Conservation (phyloP, 2,797 vertebrate genomes). For the Salmo trutta region DNA sequence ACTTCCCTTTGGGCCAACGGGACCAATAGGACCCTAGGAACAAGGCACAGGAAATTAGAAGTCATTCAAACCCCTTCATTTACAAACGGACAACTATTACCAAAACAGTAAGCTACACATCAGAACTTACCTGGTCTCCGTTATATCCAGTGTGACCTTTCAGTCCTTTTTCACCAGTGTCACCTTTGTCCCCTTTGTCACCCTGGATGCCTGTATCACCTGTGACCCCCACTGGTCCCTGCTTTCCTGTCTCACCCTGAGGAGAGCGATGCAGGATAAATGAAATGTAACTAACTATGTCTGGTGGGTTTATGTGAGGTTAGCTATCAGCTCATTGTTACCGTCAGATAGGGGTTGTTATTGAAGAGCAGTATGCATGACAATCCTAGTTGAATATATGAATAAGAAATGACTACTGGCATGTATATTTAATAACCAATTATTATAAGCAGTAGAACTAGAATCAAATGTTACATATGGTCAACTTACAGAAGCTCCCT, state of each 20-base stretch:
- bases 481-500: slow-evolving; percentile 72
- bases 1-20: slow-evolving; percentile 72
- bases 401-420: neutral
- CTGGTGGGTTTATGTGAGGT: neutral
- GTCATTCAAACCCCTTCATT: neutral
- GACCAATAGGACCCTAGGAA: slow-evolving; percentile 67
- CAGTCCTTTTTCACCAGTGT: slow-evolving; percentile 67
- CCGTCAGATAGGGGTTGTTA: neutral
- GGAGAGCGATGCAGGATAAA: neutral
- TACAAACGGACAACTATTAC: neutral
- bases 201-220: slow-evolving; percentile 75
- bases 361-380: neutral
- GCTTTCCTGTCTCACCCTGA: slow-evolving; percentile 78
- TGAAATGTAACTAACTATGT: neutral
- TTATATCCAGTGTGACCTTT: slow-evolving; percentile 80
- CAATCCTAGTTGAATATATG: neutral
- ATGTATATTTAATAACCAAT: neutral
- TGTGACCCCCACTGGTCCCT: slow-evolving; percentile 70
- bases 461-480: neutral
- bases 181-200: slow-evolving; percentile 74
- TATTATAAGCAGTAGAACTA: neutral
- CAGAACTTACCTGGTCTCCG: slow-evolving; percentile 73
- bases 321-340: neutral
- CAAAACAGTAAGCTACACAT: neutral
- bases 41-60: slow-evolving; percentile 1